Evolutionary conservation across 2,888 invertebrate species (phyloP), one percentile per base, ranked within the genome.

Genomic region (Macrosiphum euphorbiae): DNA sequence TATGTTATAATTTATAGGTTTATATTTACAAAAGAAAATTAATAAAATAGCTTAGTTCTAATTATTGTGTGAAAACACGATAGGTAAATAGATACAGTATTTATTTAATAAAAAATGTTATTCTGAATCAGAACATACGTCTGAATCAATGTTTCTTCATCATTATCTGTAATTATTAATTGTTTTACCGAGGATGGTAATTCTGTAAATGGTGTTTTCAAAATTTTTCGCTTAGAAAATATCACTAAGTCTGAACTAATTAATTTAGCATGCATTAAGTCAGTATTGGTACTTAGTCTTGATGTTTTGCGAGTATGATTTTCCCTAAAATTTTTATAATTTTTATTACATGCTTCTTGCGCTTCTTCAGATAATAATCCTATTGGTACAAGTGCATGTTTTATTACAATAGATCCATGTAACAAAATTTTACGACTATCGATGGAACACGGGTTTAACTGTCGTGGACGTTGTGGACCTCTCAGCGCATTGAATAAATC

Each of bases 261-360:
- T n/a, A 35, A 20, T 88, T 88, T 88, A 7, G 58, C 58, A 58
- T 88, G 88, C 44, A 88, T 88, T 58, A 88, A 88, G 44, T 88
- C 88, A 26, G 58, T 88, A 88, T 88, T 88, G 1, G 58, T 58
- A 58, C 58, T 88, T 20, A 88, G 1, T 55, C 88, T n/a, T 88
- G 88, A 85, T 3, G 24, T 88, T 55, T 88, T 55, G 52, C 58
- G n/a, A n/a, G n/a, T n/a, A n/a, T n/a, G n/a, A n/a, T n/a, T n/a
- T n/a, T n/a, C n/a, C n/a, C n/a, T n/a, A 61, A 88, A 88, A 88
- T 88, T 88, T 41, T 41, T 58, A 26, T 88, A 88, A 7, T 88
- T 1, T 88, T 88, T 55, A 55, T 88, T 88, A 55, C 88, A 55
- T 35, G 88, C 13, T 55, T 88, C 88, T 55, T 88, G 88, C n/a